Conservation (phyloP, 30 jellyfish, hydroid and myxozoan species). For the Aurelia sp. region DNA sequence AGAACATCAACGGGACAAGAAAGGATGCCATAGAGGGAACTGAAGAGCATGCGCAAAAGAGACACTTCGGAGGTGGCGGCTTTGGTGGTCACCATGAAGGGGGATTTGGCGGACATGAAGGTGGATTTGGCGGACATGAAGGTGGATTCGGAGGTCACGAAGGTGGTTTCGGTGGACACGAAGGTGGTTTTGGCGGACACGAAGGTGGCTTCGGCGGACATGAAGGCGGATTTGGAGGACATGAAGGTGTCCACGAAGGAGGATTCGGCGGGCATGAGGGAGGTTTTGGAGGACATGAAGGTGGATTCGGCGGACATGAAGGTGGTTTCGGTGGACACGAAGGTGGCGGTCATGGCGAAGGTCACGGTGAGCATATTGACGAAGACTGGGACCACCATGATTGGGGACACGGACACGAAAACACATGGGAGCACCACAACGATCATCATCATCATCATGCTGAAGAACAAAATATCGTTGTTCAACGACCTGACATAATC, state of each 20-base stretch:
- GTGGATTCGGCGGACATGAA: conserved; percentile 74
- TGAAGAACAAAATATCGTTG: conserved; percentile 92
- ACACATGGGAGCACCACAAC: conserved; percentile 84
- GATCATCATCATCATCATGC: conserved; percentile 89
- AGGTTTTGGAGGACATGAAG: conserved; percentile 51
- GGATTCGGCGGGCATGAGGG: conserved; percentile 63
- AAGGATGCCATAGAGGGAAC: conserved; percentile 45
- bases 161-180: conserved; percentile 90
- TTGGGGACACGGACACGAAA: conserved; percentile 96
- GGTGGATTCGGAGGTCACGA: conserved; percentile 88
- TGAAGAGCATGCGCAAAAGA: conserved; percentile 41
- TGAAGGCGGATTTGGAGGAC: conserved; percentile 54
- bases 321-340: conserved; percentile 61
- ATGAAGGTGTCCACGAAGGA: conserved; percentile 70
- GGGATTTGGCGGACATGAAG: conserved; percentile 69
- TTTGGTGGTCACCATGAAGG: conserved; percentile 81
- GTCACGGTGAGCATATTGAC: conserved; percentile 62
- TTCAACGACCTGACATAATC: conserved; percentile 93
- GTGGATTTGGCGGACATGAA: conserved; percentile 67
- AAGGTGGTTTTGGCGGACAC: conserved; percentile 82
- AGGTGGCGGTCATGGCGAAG: conserved; percentile 87
- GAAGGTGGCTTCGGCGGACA: conserved; percentile 63
- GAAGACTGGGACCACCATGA: conserved; percentile 88
- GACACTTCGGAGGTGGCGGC: conserved; percentile 65
- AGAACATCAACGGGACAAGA: conserved; percentile 64